phyloP scores from a whole-genome alignment of 2,888 invertebrate genomes.

The Xestoiulus laeticollis region DNA sequence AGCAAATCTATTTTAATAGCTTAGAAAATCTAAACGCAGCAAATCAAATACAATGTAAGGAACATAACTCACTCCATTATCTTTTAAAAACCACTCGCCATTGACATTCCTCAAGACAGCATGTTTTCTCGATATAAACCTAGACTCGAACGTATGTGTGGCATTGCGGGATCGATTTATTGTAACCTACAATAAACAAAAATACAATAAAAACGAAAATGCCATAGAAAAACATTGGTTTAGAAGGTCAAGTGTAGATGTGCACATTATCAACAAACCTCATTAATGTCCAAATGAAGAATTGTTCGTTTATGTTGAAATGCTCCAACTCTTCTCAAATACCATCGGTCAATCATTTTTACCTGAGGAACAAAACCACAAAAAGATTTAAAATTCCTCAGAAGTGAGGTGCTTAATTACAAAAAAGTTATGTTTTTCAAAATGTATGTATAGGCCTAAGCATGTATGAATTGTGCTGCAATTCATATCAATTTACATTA shows the following conservation, averaged over 20 bases:
- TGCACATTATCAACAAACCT: neutral
- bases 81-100: neutral
- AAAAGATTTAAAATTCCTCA: no score
- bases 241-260: no score
- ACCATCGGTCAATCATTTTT: no score
- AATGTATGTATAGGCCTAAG: no score
- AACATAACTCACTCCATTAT: neutral
- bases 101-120: neutral
- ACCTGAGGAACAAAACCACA: no score
- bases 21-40: no score
- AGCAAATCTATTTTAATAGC: no score
- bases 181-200: neutral
- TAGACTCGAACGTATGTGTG: neutral
- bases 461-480: no score
- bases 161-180: conserved; percentile 32
- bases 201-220: neutral
- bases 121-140: conserved; percentile 20
- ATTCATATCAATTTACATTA: no score
- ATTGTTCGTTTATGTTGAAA: neutral
- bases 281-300: neutral
- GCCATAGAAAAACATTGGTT: neutral
- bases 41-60: neutral
- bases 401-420: no score
- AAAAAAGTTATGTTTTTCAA: no score
- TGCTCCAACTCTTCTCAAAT: neutral